Evolutionary conservation across 2,797 vertebrate species (phyloP).

Genomic region (Steatocranus sp.): DNA sequence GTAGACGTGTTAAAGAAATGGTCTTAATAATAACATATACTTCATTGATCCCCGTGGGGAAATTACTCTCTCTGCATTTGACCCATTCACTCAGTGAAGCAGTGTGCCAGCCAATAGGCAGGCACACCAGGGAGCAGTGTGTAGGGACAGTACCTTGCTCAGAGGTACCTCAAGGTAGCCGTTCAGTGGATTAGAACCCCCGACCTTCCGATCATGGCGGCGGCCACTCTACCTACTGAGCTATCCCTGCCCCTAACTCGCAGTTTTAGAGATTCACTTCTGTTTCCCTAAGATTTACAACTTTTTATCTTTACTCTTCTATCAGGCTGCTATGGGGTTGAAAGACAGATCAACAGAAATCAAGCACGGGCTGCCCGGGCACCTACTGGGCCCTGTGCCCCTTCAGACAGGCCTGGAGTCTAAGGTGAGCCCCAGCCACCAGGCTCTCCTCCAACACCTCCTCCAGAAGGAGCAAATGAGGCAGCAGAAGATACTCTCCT

Average conservation of each 20-base stretch:
- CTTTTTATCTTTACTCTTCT: background rate
- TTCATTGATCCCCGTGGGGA: background rate
- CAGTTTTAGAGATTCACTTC: background rate
- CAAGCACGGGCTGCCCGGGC: slow-evolving; percentile 83
- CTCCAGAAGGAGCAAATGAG: slow-evolving; percentile 96
- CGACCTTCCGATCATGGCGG: background rate
- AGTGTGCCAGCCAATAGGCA: background rate
- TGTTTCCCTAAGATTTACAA: background rate
- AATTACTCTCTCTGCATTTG: background rate
- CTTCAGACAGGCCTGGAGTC: slow-evolving; percentile 84
- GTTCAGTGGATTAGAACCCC: background rate
- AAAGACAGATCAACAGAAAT: slow-evolving; percentile 89
- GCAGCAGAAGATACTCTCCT: slow-evolving; percentile 91
- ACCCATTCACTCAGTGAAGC: background rate
- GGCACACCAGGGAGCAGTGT: background rate
- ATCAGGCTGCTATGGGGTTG: slow-evolving; percentile 84
- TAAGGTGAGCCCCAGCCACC: slow-evolving; percentile 94
- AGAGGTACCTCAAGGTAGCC: background rate
- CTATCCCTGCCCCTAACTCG: background rate
- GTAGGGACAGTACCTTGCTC: background rate
- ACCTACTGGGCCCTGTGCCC: slow-evolving; percentile 82
- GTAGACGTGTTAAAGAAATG: background rate
- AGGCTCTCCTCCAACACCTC: slow-evolving; percentile 95
- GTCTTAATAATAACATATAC: background rate
- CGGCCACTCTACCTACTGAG: background rate